Evolutionary conservation across 2,797 vertebrate genomes (phyloP).

Genomic region (Alauda arvensis): DNA sequence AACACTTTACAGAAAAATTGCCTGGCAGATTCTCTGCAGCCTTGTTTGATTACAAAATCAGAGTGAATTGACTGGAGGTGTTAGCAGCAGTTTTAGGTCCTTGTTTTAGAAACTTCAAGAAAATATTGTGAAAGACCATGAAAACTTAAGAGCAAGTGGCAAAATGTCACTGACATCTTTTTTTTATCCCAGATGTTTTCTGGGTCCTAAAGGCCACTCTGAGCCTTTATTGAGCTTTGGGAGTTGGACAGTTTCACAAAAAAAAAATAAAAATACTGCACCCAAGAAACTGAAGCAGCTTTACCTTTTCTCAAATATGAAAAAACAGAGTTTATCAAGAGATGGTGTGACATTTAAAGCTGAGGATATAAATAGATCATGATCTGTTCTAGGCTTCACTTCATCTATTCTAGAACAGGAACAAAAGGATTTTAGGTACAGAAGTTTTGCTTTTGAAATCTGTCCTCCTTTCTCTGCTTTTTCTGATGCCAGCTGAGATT

Average conservation of each 20-base stretch:
- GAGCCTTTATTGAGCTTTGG: not conserved
- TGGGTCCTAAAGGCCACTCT: not conserved
- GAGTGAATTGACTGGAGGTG: conserved; percentile 25
- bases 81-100: not conserved
- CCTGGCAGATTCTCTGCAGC: not conserved
- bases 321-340: not conserved
- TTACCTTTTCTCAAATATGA: not conserved
- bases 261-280: not conserved
- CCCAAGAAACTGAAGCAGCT: not conserved
- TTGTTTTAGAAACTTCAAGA: conserved; percentile 10
- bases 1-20: conserved; percentile 28
- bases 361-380: not conserved
- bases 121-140: not conserved
- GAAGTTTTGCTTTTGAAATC: not conserved
- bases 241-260: not conserved
- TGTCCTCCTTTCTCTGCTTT: not conserved
- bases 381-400: not conserved
- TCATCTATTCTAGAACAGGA: not conserved
- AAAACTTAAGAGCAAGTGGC: not conserved
- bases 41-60: conserved; percentile 38
- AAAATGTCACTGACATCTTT: not conserved
- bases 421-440: not conserved
- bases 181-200: not conserved
- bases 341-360: not conserved
- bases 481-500: not conserved